Base-by-base conservation (phyloP, 1,140 invertebrate species). In the Nomia melanderi region DNA sequence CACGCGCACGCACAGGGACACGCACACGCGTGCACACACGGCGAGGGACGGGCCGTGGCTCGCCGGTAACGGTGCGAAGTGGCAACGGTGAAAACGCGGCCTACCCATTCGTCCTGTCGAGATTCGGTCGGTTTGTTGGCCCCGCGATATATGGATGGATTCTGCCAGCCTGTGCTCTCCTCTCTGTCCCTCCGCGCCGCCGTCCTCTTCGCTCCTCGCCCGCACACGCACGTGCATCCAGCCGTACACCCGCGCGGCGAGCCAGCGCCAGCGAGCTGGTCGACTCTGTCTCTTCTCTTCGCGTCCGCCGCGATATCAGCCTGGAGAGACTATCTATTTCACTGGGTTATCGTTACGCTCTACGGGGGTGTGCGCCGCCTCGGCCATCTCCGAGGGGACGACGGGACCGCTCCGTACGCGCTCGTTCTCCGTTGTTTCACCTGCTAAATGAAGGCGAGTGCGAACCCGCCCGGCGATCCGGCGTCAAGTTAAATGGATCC, bases 101-200 rank as follows among this genome's bases (percentile, higher is more conserved):
- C 87, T 89, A 88, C 84, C 89, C 87, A 89, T 91, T 87, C 87
- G 83, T 89, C 82, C 88, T 90, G 88, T 88, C 88, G 87, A 89
- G 88, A 90, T 90, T 91, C 88, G 84, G 84, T 88, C 87, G 89
- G 90, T 90, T 91, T 90, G 90, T 89, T 91, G 85, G 86, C 84
- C 84, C 81, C 80, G 79, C 87, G 87, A 91, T 91, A 86, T 91
- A 90, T 90, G 87, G 86, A 90, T 89, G 86, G 81, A 89, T 88
- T 89, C 86, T 87, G 84, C 85, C 84, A 84, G 81, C 79, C 53
- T 83, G 67, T 66, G 33, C 70, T 56, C 57, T 73, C 50, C 69
- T 33, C 69, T 82, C 62, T 66, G 31, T 33, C 12, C 7, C 44
- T 47, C 44, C 41, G 1, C 14, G 9, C 14, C 4, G 12, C 12